These are phyloP conservation scores for Achlya flavicornis DNA, from an alignment of 2,888 invertebrate genomes.

Conservation along the genomic window DNA sequence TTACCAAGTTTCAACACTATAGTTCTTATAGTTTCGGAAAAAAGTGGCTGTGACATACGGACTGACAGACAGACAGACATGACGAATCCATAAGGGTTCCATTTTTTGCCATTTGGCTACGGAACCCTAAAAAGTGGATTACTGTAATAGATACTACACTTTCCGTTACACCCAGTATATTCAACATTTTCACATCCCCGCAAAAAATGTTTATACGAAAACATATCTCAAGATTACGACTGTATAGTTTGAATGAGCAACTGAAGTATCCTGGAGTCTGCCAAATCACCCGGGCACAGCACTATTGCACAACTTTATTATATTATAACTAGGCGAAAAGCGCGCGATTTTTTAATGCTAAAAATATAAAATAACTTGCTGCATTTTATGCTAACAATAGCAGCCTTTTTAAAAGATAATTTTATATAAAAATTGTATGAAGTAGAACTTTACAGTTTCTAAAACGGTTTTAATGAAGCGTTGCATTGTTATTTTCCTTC, in stretches of 20 bases:
- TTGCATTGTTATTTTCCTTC: conserved; percentile 7
- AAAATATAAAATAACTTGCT: background rate
- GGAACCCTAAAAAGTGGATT: too few species aligned
- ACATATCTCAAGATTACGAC: background rate
- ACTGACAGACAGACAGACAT: too few species aligned
- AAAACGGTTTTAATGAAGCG: conserved; percentile 2
- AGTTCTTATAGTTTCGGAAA: too few species aligned
- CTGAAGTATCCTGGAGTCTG: background rate
- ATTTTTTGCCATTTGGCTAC: too few species aligned
- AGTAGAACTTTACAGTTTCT: background rate
- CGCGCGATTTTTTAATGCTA: background rate
- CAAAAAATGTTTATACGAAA: background rate
- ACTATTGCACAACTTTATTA: background rate
- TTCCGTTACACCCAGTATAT: too few species aligned
- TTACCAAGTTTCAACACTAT: too few species aligned
- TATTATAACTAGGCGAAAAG: background rate
- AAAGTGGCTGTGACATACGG: too few species aligned
- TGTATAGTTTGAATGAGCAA: background rate
- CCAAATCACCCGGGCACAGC: background rate
- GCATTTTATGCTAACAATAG: background rate
- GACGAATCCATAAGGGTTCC: too few species aligned
- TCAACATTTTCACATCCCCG: too few species aligned
- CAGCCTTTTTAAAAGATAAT: background rate
- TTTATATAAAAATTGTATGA: background rate
- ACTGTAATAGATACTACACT: too few species aligned